These are phyloP conservation scores for Corbicula japonica DNA, from an alignment of 2,888 invertebrate genomes.

Conservation along the genomic window DNA sequence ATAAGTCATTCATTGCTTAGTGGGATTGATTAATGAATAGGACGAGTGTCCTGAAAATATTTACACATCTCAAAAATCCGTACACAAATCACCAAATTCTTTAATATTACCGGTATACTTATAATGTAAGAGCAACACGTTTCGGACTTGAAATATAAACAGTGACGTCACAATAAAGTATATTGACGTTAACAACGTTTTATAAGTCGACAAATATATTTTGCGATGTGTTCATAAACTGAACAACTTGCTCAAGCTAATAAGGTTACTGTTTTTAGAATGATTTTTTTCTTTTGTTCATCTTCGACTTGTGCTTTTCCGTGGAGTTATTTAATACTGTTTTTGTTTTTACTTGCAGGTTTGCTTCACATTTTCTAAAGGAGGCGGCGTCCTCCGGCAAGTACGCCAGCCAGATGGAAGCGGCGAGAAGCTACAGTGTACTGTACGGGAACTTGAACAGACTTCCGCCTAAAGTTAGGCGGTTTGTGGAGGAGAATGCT, in stretches of 20 bases:
- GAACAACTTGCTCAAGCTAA: too few relatives aligned
- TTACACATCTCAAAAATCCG: too few relatives aligned
- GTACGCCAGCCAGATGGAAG: slow-evolving; percentile 31
- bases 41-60: too few relatives aligned
- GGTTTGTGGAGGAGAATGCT: slow-evolving; percentile 89
- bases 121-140: too few relatives aligned
- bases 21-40: too few relatives aligned
- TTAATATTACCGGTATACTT: too few relatives aligned
- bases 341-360: slow-evolving; percentile 49
- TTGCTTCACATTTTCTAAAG: slow-evolving; percentile 70
- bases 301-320: background rate
- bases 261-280: background rate
- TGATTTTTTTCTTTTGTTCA: background rate
- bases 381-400: slow-evolving; percentile 56
- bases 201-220: background rate
- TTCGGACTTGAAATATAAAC: too few relatives aligned
- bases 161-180: background rate
- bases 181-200: background rate
- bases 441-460: slow-evolving; percentile 87
- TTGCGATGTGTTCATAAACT: background rate
- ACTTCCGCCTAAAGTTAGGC: slow-evolving; percentile 83
- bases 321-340: too few relatives aligned
- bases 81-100: too few relatives aligned
- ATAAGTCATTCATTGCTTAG: too few relatives aligned
- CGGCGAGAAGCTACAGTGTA: slow-evolving; percentile 63